Evolutionary conservation across 2,113 vertebrate species (phyloP), one percentile per base, ranked within the genome.

Genomic region (Saccopteryx bilineata): DNA sequence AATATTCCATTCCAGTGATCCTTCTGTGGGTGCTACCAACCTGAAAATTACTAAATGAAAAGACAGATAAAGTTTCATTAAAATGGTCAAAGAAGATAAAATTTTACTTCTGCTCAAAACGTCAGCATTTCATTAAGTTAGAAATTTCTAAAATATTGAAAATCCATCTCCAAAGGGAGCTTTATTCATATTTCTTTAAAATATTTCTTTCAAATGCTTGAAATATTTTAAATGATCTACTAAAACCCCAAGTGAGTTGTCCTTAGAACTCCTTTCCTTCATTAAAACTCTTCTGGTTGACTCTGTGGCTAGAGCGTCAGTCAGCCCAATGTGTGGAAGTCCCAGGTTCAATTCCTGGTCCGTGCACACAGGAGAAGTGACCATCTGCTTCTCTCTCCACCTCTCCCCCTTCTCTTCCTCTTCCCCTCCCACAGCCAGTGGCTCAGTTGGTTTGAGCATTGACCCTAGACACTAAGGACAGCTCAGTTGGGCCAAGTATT

Each of bases 21-120:
- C 98, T 17, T 97, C 97, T n/a, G 96, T 98, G 69, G 98, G 97
- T 93, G 87, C 63, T 3, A 98, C 97, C 96, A 99, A 93, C 93
- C 98, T 99, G 98, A 99, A 99, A 98, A 99, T 99, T 68, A 99
- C 99, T 99, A 91, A 95, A 95, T 26, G 91, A 2, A 96, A 96
- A 76, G 86, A 60, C 71, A n/a, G 28, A 12, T 60, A 93, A 52
- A 10, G 90, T 68, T 96, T 72, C 95, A 96, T 91, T 95, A 72
- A 93, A 94, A 69, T 19, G 80, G 54, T 93, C 58, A 79, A 87
- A 90, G 65, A 95, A 63, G 74, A 61, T 60, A 95, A 96, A 96
- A 89, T 48, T 61, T 13, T 89, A 33, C 33, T 86, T 56, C 50
- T 80, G 15, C 13, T 96, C 63, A 97, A 97, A 96, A 96, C 91